A percentile compares a stretch with the other conserved stretches of the same genome.
These are phyloP conservation scores for Syngnathus rostellatus DNA, from an alignment of 2,797 vertebrate species.

Conservation along the genomic window DNA sequence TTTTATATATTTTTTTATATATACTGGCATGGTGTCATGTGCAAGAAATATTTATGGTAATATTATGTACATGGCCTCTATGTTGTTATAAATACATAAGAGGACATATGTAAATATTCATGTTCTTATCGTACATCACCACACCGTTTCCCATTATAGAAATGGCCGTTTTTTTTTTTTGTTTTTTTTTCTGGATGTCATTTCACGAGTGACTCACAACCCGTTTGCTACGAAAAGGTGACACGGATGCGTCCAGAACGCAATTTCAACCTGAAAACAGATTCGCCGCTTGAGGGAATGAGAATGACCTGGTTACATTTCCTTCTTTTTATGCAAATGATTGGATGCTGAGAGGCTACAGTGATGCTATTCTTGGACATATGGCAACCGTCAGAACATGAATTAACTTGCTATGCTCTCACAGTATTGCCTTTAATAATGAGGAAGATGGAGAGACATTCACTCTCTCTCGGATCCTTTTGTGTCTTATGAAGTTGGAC, in stretches of 20 bases:
- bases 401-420: constrained; percentile 26
- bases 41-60: too few relatives aligned
- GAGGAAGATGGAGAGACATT: constrained; percentile 19
- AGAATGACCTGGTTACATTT: neutral
- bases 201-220: neutral
- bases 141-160: neutral
- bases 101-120: neutral
- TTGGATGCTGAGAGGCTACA: neutral
- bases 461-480: constrained; percentile 25
- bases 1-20: too few relatives aligned
- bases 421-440: constrained; percentile 16
- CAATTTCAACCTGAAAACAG: neutral
- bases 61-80: neutral
- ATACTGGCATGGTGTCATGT: too few relatives aligned
- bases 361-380: constrained; percentile 16
- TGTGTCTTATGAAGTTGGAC: constrained; percentile 38
- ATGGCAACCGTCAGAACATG: constrained; percentile 34
- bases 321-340: constrained; percentile 8
- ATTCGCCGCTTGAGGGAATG: neutral
- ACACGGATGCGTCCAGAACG: neutral
- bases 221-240: neutral
- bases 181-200: neutral
- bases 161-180: neutral
- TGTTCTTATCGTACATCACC: neutral
- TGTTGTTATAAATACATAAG: neutral